Evolutionary conservation across 2,888 invertebrate species (phyloP), one percentile per base, ranked within the genome.

Genomic region (Meganola albula): DNA sequence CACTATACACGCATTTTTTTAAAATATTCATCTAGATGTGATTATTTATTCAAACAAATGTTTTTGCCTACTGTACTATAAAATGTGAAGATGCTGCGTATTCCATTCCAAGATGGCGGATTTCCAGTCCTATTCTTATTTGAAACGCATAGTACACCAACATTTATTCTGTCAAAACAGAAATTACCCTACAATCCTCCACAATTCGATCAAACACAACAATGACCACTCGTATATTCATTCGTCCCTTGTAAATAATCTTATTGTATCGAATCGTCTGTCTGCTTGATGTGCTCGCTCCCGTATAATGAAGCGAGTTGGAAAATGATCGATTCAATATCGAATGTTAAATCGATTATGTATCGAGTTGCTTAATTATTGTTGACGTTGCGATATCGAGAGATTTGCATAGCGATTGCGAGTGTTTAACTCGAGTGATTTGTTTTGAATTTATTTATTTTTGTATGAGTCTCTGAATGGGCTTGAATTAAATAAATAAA

Each of bases 221-320:
- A 63, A 65, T 61, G 53, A 58, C 40, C 27, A 48, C 52, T 58
- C 58, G 57, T 62, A 63, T 62, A 66, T 60, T 58, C 54, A 48
- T 38, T 48, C 50, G 60, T 50, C 54, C 58, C 71, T 77, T 77
- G 76, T 77, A 74, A 77, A 76, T 77, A 76, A n/a, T 70, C 59
- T 72, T 70, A 76, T 75, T 75, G 74, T 74, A 66, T 61, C 65
- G 60, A 51, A 47, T 68, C 69, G 74, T 72, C 72, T 64, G 74
- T 75, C 74, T 58, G 72, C 53, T 63, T 77, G 75, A 76, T 78
- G 75, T 76, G 78, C 73, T 58, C 53, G 74, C 75, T 74, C 61
- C 76, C 58, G 78, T 74, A 76, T 78, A 77, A 77, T 78, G 75
- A 74, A 73, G 68, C 69, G 61, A 68, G 64, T 37, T 52, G 48